These are phyloP conservation scores for Stomatorhinus ivindoensis DNA, from an alignment of 2,113 vertebrate species.

Conservation along the genomic window DNA sequence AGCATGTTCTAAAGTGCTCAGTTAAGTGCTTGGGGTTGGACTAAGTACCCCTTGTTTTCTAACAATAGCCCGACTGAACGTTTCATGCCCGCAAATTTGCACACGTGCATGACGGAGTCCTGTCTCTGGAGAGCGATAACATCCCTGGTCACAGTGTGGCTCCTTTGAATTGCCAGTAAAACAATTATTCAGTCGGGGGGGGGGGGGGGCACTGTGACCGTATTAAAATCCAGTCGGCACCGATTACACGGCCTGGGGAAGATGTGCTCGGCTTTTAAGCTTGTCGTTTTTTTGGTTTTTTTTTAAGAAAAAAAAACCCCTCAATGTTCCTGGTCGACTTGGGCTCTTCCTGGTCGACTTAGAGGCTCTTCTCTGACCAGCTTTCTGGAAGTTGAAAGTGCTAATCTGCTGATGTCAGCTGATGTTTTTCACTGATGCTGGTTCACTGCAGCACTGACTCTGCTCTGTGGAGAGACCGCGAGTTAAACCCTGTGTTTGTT, in stretches of 20 bases:
- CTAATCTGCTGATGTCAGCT: neutral
- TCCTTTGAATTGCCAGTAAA: neutral
- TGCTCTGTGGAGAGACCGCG: neutral
- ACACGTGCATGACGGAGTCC: neutral
- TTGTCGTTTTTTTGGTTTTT: neutral
- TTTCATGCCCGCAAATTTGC: slow-evolving; percentile 1
- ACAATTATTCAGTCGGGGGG: neutral
- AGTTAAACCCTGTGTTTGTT: neutral
- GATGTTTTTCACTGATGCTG: neutral
- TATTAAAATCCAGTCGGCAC: neutral
- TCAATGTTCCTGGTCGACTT: neutral
- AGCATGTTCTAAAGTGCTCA: neutral
- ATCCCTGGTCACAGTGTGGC: neutral
- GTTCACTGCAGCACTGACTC: neutral
- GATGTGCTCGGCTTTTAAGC: neutral
- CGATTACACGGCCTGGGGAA: neutral
- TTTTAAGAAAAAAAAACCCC: neutral
- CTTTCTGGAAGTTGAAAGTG: neutral
- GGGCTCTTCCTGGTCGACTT: too few species aligned
- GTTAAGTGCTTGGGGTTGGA: neutral
- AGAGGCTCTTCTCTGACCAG: neutral
- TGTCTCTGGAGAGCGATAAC: neutral
- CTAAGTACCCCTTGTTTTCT: neutral
- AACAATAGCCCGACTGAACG: neutral
- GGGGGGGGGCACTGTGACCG: neutral